Base-by-base conservation (phyloP, 1,140 invertebrate species). In the Eufriesea mexicana region DNA sequence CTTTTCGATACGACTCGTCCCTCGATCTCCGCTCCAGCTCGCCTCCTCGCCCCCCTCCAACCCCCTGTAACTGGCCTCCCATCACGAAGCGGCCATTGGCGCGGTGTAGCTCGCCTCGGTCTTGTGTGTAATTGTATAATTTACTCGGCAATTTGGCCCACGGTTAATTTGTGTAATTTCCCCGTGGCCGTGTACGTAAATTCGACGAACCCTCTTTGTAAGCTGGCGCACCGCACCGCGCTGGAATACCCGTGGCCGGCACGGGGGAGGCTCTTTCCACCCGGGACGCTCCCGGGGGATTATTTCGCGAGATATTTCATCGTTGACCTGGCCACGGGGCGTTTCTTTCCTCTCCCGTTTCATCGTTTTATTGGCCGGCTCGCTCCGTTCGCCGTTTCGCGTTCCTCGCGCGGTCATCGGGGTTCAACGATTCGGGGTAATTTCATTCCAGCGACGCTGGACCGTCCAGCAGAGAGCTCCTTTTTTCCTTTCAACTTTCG, bases 121-220 rank as follows among this genome's bases (percentile, higher is more conserved):
- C 54, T 70, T 73, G 57, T 61, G 78, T 76, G 86, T 92, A 92
- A 92, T 90, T 91, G 88, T 81, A 86, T 85, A 90, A 92, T 92
- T 92, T 89, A 87, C 86, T 75, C 83, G 71, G 61, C 89, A 90
- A 90, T 91, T 88, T 89, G 71, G 61, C 83, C 77, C 80, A 28
- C 73, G 81, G 70, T 87, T 89, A 86, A 89, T 91, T 91, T 84
- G 72, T 89, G 85, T 91, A 91, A 92, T 91, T 91, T 86, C 74
- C 73, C 67, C 59, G 59, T 20, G 66, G 71, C 71, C 78, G 66
- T 61, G 84, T 73, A 76, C 80, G 83, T 85, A 90, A 89, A 84
- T 89, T 89, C 76, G 78, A 71, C 57, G 81, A 20, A 67, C 57
- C 72, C 62, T 55, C 75, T 55, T 67, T 71, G 20, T 76, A 79